Evolutionary conservation across 2,888 invertebrate species (phyloP).

Genomic region (Ceraclea dissimilis): DNA sequence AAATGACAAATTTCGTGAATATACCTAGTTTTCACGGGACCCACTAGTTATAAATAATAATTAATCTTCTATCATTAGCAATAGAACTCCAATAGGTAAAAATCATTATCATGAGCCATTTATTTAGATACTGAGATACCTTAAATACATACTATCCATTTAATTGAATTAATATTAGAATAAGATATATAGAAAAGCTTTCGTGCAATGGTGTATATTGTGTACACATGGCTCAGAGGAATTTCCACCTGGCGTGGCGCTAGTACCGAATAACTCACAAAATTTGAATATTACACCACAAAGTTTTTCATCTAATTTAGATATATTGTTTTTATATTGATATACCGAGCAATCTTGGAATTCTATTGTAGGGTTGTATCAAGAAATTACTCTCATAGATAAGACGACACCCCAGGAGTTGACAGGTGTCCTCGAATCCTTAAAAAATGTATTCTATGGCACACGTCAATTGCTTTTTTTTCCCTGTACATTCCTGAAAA

Average conservation of each 20-base stretch:
- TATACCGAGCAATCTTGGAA: slow-evolving; percentile 20
- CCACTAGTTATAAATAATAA: no score
- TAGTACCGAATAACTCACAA: no score
- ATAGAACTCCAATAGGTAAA: slow-evolving; percentile 5
- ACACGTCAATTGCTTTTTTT: not conserved
- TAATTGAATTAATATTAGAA: no score
- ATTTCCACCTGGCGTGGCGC: slow-evolving; percentile 22
- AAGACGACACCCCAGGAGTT: not conserved
- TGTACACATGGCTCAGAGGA: slow-evolving; percentile 22
- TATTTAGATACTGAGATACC: no score
- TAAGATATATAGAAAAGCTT: no score
- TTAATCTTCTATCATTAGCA: slow-evolving; percentile 21
- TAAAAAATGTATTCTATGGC: not conserved
- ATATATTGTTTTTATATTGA: slow-evolving; percentile 19
- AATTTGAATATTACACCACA: not conserved
- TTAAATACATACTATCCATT: no score
- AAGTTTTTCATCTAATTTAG: slow-evolving; percentile 24
- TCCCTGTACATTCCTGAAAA: not conserved
- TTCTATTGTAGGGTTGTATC: not conserved
- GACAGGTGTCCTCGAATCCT: not conserved
- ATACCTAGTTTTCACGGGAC: no score
- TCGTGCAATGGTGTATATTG: slow-evolving; percentile 2
- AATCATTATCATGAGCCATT: no score
- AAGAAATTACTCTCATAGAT: not conserved
- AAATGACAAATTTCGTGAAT: no score